These are phyloP conservation scores for Paedocypris micromegethes DNA, from an alignment of 2,797 vertebrate genomes.

Conservation along the genomic window DNA sequence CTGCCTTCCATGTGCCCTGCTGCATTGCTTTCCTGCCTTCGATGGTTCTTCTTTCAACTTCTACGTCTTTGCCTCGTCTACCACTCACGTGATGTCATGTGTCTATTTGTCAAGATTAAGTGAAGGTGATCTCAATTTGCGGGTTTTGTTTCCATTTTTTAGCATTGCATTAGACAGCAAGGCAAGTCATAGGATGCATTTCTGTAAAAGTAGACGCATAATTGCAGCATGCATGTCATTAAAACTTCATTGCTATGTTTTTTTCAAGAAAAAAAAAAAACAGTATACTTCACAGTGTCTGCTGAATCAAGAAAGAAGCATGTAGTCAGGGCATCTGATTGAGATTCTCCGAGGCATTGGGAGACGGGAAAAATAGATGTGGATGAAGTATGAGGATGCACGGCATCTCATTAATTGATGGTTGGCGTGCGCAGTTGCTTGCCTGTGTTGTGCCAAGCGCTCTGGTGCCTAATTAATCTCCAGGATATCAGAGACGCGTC, in stretches of 20 bases:
- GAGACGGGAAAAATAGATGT: conserved; percentile 40
- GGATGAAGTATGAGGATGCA: conserved; percentile 64
- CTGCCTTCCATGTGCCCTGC: conserved; percentile 58
- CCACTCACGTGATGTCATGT: conserved; percentile 56
- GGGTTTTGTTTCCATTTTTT: conserved; percentile 34
- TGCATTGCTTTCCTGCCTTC: conserved; percentile 38
- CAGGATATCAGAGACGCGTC: conserved; percentile 68
- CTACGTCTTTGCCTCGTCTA: conserved; percentile 23
- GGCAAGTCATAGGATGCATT: conserved; percentile 20
- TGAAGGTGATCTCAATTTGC: conserved; percentile 41
- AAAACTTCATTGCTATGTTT: conserved; percentile 20
- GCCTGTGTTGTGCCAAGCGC: conserved; percentile 62
- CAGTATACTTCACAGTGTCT: conserved; percentile 24
- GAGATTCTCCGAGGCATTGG: conserved; percentile 29
- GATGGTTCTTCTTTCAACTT: conserved; percentile 52
- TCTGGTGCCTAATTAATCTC: conserved; percentile 74
- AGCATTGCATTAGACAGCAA: conserved; percentile 20
- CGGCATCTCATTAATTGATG: conserved; percentile 71
- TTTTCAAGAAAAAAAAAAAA: conserved; percentile 28
- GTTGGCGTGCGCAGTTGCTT: conserved; percentile 59
- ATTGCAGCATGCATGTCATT: conserved; percentile 33
- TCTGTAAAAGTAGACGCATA: conserved; percentile 25
- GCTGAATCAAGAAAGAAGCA: conserved; percentile 9
- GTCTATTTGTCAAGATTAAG: conserved; percentile 46
- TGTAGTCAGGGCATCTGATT: conserved; percentile 26